Evolutionary conservation across 2,888 invertebrate species (phyloP).

Genomic region (Chesias legatella): DNA sequence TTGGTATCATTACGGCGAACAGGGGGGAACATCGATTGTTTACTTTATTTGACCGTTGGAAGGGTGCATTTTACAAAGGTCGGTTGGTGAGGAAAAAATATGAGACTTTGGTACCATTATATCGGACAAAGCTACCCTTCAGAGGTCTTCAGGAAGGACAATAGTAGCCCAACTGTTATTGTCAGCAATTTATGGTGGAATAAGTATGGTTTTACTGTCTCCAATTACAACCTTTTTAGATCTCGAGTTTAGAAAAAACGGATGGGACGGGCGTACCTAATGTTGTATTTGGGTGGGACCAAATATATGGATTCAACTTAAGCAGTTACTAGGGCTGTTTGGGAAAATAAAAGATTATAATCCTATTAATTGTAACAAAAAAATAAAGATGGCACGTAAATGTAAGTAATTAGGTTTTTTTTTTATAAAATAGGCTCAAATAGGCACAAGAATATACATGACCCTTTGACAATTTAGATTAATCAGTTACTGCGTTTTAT

Average conservation of each 20-base stretch:
- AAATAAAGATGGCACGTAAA: too few species aligned
- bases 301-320: neutral
- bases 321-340: too few species aligned
- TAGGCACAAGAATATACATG: too few species aligned
- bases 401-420: too few species aligned
- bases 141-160: slow-evolving; percentile 42
- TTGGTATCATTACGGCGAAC: neutral
- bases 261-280: slow-evolving; percentile 25
- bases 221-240: slow-evolving; percentile 40
- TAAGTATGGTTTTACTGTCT: slow-evolving; percentile 46
- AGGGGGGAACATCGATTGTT: neutral
- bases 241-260: slow-evolving; percentile 25
- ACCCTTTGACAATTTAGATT: too few species aligned
- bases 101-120: slow-evolving; percentile 14
- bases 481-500: too few species aligned
- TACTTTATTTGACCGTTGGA: neutral
- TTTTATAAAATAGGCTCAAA: too few species aligned
- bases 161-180: slow-evolving; percentile 46
- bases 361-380: too few species aligned
- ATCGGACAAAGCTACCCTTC: slow-evolving; percentile 36
- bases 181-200: slow-evolving; percentile 48
- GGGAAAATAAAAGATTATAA: too few species aligned
- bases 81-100: slow-evolving; percentile 5
- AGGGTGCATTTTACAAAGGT: neutral
- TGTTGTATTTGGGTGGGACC: neutral